Conservation (phyloP, 2,797 vertebrate species). For the Tapirus indicus region DNA sequence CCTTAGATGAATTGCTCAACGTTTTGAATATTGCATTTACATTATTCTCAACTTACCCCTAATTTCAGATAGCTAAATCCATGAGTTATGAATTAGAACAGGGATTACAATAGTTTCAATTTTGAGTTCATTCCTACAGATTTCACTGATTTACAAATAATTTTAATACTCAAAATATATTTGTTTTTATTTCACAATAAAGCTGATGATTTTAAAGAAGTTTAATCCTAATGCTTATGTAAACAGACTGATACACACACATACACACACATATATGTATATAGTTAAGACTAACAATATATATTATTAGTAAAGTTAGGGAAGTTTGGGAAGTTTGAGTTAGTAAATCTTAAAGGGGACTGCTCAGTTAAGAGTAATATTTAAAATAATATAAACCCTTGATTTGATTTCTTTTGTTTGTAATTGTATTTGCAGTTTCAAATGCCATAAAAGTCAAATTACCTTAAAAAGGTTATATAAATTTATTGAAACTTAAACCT, state of each 20-base stretch:
- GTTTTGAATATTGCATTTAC: background rate
- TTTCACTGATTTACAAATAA: background rate
- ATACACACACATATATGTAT: background rate
- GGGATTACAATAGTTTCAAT: background rate
- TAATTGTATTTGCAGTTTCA: background rate
- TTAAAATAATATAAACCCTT: background rate
- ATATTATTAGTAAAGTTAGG: background rate
- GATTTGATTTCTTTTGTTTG: conserved; percentile 5
- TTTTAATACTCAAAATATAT: conserved; percentile 11
- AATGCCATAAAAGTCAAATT: conserved; percentile 7
- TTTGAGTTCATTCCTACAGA: background rate
- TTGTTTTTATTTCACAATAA: background rate
- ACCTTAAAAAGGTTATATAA: background rate
- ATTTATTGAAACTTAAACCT: background rate
- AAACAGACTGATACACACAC: background rate
- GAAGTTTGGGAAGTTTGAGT: background rate
- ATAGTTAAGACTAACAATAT: background rate
- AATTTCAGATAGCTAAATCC: background rate
- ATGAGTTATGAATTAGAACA: background rate
- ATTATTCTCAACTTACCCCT: background rate
- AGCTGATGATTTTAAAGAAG: background rate
- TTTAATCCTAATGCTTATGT: background rate
- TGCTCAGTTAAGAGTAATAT: background rate
- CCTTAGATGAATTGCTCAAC: background rate
- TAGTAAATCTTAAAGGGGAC: background rate